phyloP scores from a whole-genome alignment of 2,888 invertebrate species.

The Ophonus ardosiacus region DNA sequence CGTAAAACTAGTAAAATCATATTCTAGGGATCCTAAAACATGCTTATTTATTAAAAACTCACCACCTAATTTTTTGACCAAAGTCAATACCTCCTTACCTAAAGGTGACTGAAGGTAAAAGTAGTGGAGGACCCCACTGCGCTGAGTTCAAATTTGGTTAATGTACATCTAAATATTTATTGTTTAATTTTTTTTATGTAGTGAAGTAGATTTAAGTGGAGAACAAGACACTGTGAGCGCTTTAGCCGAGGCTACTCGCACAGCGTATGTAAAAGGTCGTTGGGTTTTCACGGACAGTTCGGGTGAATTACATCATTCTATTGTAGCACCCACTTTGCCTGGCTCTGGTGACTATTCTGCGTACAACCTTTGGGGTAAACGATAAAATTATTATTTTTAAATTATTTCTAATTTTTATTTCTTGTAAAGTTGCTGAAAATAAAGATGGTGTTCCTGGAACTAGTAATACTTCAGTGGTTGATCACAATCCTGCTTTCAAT shows the following conservation, averaged over 20 bases:
- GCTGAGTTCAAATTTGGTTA: no score
- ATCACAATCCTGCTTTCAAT: slow-evolving; percentile 84
- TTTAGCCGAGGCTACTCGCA: slow-evolving; percentile 85
- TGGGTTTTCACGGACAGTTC: slow-evolving; percentile 87
- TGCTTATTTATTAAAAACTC: no score
- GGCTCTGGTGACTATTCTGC: slow-evolving; percentile 90
- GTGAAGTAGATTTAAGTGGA: slow-evolving; percentile 71
- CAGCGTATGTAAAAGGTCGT: slow-evolving; percentile 87
- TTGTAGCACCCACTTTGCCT: slow-evolving; percentile 91
- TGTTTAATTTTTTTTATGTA: slow-evolving; percentile 37
- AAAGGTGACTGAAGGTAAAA: no score
- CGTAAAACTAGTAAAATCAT: no score
- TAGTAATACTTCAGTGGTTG: slow-evolving; percentile 78
- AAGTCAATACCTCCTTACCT: no score
- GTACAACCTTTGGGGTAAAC: slow-evolving; percentile 86
- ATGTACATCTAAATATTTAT: not conserved
- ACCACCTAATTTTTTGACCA: no score
- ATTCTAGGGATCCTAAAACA: no score
- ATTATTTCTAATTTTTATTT: slow-evolving; percentile 8
- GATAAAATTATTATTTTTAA: not conserved
- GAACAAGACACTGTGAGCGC: slow-evolving; percentile 72
- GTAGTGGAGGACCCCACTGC: no score
- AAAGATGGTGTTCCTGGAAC: slow-evolving; percentile 77
- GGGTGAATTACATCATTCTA: slow-evolving; percentile 84
- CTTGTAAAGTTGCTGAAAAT: slow-evolving; percentile 77